A percentile compares a stretch with the other conserved stretches of the same genome.
Conservation (phyloP, 2,888 invertebrate genomes). For the Drosophila neutralis region DNA sequence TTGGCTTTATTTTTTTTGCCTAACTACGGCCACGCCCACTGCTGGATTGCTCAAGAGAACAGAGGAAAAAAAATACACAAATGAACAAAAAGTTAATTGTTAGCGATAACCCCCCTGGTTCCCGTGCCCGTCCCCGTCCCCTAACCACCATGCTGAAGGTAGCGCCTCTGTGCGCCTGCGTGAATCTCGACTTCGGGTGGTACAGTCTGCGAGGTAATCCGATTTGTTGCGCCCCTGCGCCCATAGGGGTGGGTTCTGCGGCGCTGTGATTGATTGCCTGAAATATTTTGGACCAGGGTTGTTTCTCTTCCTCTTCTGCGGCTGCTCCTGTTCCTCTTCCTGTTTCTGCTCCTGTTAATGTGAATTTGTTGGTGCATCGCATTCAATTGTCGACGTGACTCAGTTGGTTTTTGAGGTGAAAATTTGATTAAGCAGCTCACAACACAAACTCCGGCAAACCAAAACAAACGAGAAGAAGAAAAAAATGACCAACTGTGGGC, state of each 20-base stretch:
- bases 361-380: slow-evolving; percentile 11
- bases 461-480: not conserved
- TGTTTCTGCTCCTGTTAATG: slow-evolving; percentile 11
- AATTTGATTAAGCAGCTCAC: slow-evolving; percentile 68
- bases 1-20: slow-evolving; percentile 27
- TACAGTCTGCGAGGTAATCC: slow-evolving; percentile 77
- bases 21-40: slow-evolving; percentile 61
- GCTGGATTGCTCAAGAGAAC: slow-evolving; percentile 2
- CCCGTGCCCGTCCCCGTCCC: not conserved
- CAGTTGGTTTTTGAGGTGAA: slow-evolving; percentile 63
- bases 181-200: slow-evolving; percentile 60
- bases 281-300: slow-evolving; percentile 59
- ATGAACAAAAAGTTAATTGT: slow-evolving; percentile 74
- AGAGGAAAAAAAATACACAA: not conserved
- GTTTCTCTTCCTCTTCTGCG: slow-evolving; percentile 29
- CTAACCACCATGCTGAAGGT: not conserved
- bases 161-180: slow-evolving; percentile 65
- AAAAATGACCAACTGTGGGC: slow-evolving; percentile 28
- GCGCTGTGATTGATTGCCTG: slow-evolving; percentile 76
- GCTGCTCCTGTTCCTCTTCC: slow-evolving; percentile 47
- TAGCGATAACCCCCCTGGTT: slow-evolving; percentile 45
- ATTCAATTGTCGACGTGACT: slow-evolving; percentile 52
- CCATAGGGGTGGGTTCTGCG: slow-evolving; percentile 71
- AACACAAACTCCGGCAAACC: slow-evolving; percentile 4
- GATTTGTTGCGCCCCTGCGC: slow-evolving; percentile 71